Evolutionary conservation across 2,888 invertebrate species (phyloP).

Genomic region (Lithosia quadra): DNA sequence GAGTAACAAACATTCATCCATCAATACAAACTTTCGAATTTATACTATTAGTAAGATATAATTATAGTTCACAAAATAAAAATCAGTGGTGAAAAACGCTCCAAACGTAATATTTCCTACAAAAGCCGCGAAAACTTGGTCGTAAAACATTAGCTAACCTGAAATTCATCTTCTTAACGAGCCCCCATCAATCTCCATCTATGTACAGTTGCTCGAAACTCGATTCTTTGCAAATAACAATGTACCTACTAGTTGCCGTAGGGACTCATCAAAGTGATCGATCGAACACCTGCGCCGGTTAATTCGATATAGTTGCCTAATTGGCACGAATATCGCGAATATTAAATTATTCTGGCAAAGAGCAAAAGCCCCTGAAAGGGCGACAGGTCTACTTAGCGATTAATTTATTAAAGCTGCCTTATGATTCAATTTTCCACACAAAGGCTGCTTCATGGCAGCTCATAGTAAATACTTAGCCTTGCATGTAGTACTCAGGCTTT

Average conservation of each 20-base stretch:
- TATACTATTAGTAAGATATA: neutral
- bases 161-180: slow-evolving; percentile 38
- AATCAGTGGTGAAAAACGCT: neutral
- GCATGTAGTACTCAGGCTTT: slow-evolving; percentile 15
- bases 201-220: slow-evolving; percentile 33
- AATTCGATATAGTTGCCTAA: slow-evolving; percentile 56
- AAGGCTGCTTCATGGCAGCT: slow-evolving; percentile 33
- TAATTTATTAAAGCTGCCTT: slow-evolving; percentile 71
- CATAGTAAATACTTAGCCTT: slow-evolving; percentile 28
- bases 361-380: slow-evolving; percentile 62
- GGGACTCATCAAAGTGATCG: slow-evolving; percentile 60
- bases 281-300: slow-evolving; percentile 61
- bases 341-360: slow-evolving; percentile 69
- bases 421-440: slow-evolving; percentile 75
- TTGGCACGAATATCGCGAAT: slow-evolving; percentile 47
- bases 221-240: slow-evolving; percentile 46
- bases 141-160: slow-evolving; percentile 21
- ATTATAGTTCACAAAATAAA: slow-evolving; percentile 6
- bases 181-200: slow-evolving; percentile 44
- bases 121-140: slow-evolving; percentile 16
- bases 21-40: neutral
- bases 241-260: slow-evolving; percentile 44
- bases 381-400: slow-evolving; percentile 70
- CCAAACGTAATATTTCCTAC: neutral
- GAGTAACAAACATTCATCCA: neutral